Base-by-base conservation (phyloP, 2,113 vertebrate genomes). In the Chinchilla lanigera region DNA sequence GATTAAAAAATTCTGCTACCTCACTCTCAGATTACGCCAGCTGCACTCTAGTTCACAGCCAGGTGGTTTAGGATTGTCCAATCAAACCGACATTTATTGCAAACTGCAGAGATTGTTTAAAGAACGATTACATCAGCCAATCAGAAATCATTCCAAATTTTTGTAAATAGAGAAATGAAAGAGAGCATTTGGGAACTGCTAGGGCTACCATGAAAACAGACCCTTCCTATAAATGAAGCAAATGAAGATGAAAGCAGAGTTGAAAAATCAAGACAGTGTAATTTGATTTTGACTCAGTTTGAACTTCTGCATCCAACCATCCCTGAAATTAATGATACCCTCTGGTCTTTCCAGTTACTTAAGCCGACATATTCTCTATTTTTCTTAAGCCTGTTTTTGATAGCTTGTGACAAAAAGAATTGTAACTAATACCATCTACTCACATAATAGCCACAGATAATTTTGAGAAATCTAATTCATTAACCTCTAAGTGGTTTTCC, bases 381-480 rank as follows among this genome's bases (percentile, higher is more conserved):
- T 75, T 80, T 85, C 33, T 85, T 89, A 52, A 91, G 50, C 7
- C 35, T 90, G 33, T 85, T 91, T 95, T 67, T 41, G 93, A 41
- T 75, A 94, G n/a, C 83, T 93, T 89, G 65, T n/a, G 28, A 69
- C 83, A 93, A 82, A 96, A 94, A 69, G 56, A 94, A 95, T 92
- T 86, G 24, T 96, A 87, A 88, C 69, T 65, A 87, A 95, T 89
- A 73, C 56, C 26, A 60, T 91, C 96, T 90, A 80, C 33, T 94
- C 33, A 89, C 61, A 67, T 89, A 93, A 94, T 82, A 83, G 41
- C n/a, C 78, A 44, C 2, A 5, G 56, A 90, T 84, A 97, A 82
- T 80, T 75, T 61, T 95, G 65, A 86, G 67, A 97, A 96, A 87
- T 94, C 67, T 33, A 91, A 96, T 96, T 94, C 60, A 84, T 93